Base-by-base conservation (phyloP, 2,888 invertebrate genomes). In the Melanostoma scalare region DNA sequence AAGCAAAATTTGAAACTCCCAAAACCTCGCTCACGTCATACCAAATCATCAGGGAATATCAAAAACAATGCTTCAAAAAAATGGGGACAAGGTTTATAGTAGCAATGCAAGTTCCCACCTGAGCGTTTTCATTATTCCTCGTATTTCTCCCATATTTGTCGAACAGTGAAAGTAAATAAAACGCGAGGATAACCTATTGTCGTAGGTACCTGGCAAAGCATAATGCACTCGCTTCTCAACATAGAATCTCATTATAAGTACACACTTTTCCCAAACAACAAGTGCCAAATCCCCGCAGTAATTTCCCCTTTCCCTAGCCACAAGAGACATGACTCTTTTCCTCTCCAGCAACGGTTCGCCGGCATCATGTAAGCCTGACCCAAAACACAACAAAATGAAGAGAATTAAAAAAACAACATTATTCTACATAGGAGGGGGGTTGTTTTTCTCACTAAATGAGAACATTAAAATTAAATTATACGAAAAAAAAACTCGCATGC, bases 391-490 rank as follows among this genome's bases (percentile, higher is more conserved):
- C 48, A 58, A 42, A 4, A 58, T 31, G 2, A 6, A 58, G 44
- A 33, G 42, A 60, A 67, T 20, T 20, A 60, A 67, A 63, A 68
- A 58, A 58, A 52, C 46, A 73, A 42, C 61, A 42, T 61, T 33
- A 55, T 69, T n/a, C 48, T 38, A 30, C 31, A 48, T 46, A 10
- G 40, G 63, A 58, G 68, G 82, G 56, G 58, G 82, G 68, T 74
- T 78, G 73, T 78, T 78, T 73, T 73, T 78, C 78, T 46, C 58
- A 46, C 78, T 63, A 82, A 82, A 82, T 74, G 82, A 78, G 78
- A 78, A 52, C 78, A 82, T 82, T 82, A 82, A 82, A 82, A 82
- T 82, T 78, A 82, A 82, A 82, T 82, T 82, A 78, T 73, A 78
- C 55, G 42, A 4, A 44, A 36, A 55, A 31, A 50, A 77, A 78